phyloP scores from a whole-genome alignment of 1,140 invertebrate species.

The Tetragonula clypearis region DNA sequence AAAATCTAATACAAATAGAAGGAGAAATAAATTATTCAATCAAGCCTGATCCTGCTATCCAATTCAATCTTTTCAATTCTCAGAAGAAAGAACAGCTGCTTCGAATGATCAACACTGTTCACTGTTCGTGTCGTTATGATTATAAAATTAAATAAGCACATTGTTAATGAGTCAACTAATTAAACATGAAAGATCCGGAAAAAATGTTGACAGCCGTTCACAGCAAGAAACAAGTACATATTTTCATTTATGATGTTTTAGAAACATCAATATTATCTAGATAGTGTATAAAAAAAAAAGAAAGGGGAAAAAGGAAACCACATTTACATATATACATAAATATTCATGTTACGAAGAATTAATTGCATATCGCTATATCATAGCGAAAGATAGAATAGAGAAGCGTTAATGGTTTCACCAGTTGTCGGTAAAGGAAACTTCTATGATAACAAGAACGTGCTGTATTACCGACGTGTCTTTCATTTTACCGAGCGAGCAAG shows the following conservation, averaged over 20 bases:
- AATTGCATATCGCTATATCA: not conserved
- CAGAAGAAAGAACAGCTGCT: not conserved
- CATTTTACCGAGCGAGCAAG: conserved; percentile 11
- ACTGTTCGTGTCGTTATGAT: not conserved
- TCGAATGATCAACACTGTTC: not conserved
- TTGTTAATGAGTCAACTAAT: not conserved
- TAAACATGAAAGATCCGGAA: not conserved
- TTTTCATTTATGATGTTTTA: too few relatives aligned
- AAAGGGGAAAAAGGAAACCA: not conserved
- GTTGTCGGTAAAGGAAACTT: conserved; percentile 23
- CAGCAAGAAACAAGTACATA: not conserved
- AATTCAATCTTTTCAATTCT: too few relatives aligned
- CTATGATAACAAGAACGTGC: not conserved
- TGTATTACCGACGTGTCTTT: conserved; percentile 35
- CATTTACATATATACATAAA: not conserved
- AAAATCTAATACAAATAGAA: too few relatives aligned
- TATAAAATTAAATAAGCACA: not conserved
- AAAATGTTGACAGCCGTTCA: not conserved
- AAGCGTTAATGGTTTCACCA: not conserved
- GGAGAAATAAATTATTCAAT: too few relatives aligned
- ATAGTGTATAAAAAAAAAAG: not conserved
- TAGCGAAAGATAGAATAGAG: not conserved
- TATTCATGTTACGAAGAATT: not conserved
- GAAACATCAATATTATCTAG: too few relatives aligned
- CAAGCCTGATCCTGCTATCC: too few relatives aligned